Evolutionary conservation across 2,888 invertebrate genomes (phyloP).

Genomic region (Cephus sareptanus): DNA sequence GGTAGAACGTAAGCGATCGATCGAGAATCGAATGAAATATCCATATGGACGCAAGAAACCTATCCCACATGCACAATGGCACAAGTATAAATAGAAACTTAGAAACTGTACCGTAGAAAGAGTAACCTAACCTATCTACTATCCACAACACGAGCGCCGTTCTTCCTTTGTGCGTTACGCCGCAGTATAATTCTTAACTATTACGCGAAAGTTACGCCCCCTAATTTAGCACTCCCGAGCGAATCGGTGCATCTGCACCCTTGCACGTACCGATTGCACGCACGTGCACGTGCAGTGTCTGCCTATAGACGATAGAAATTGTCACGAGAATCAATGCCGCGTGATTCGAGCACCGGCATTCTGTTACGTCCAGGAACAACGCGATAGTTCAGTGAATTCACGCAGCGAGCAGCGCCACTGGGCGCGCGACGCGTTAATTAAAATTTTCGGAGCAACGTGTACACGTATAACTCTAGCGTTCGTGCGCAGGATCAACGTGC

Average conservation of each 20-base stretch:
- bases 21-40: background rate
- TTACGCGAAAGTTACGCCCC: background rate
- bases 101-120: background rate
- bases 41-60: background rate
- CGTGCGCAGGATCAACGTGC: background rate
- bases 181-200: constrained; percentile 1
- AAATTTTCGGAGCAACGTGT: background rate
- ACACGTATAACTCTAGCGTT: background rate
- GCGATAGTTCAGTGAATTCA: background rate
- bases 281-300: background rate
- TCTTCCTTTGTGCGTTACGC: constrained; percentile 3
- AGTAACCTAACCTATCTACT: background rate
- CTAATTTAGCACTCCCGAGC: background rate
- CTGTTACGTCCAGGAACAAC: background rate
- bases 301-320: background rate
- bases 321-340: background rate
- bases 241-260: background rate
- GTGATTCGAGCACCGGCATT: background rate
- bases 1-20: background rate
- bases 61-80: background rate
- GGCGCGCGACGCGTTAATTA: background rate
- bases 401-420: background rate
- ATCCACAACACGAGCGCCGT: background rate
- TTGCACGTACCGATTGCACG: background rate
- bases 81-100: background rate